Evolutionary conservation across 2,888 invertebrate genomes (phyloP).

Genomic region (Osmoderma eremita): DNA sequence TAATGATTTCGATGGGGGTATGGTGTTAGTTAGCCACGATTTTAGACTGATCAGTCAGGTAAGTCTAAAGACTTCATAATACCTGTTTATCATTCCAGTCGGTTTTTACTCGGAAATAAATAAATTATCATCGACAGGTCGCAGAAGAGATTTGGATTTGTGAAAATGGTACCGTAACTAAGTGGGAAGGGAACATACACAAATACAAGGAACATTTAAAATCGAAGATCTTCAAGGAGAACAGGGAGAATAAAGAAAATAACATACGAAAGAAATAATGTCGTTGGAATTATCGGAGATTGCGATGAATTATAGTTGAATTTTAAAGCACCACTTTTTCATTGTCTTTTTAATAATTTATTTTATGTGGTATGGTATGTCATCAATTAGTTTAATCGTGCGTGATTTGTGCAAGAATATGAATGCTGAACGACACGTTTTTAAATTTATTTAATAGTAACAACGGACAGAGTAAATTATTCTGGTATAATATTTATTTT

Average conservation of each 20-base stretch:
- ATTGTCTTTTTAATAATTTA: neutral
- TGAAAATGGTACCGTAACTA: constrained; percentile 93
- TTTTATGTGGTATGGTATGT: constrained; percentile 10
- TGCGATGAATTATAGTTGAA: constrained; percentile 30
- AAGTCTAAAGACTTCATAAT: constrained; percentile 46
- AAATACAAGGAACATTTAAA: constrained; percentile 96
- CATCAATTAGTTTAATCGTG: constrained; percentile 10
- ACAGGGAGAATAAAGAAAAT: constrained; percentile 47
- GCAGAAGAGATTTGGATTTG: constrained; percentile 99
- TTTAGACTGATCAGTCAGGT: constrained; percentile 99
- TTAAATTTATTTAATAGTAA: neutral
- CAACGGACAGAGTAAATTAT: constrained; percentile 15
- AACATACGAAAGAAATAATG: constrained; percentile 58
- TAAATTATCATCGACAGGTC: constrained; percentile 72
- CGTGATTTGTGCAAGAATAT: constrained; percentile 7
- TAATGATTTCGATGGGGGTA: constrained; percentile 97
- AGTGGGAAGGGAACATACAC: constrained; percentile 97
- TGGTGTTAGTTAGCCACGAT: constrained; percentile 99
- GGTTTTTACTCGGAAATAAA: no score
- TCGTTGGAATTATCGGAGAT: neutral
- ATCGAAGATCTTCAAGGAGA: constrained; percentile 83
- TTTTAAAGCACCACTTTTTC: constrained; percentile 5
- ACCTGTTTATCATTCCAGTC: constrained; percentile 16
- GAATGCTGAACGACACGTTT: neutral
- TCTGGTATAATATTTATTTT: constrained; percentile 34